Evolutionary conservation across 1,140 invertebrate genomes (phyloP).

Genomic region (Hyposmocoma kahamanoa): DNA sequence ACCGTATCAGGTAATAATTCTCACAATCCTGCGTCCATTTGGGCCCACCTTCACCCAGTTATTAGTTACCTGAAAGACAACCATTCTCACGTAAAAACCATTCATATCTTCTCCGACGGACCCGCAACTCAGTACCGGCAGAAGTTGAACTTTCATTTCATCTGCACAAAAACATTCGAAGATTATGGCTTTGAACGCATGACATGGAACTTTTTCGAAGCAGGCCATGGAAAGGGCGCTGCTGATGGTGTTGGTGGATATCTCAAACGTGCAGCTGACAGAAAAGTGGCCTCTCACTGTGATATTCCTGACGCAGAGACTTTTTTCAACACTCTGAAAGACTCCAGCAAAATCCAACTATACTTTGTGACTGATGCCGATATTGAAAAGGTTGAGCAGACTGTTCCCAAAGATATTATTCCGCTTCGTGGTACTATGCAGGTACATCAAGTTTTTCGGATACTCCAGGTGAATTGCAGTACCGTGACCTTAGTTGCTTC

Average conservation of each 20-base stretch:
- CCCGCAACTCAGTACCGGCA: not conserved
- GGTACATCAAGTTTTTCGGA: too few relatives aligned
- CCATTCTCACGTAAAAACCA: not conserved
- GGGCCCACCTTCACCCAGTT: conserved; percentile 5
- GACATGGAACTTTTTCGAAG: too few relatives aligned
- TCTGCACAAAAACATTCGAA: not conserved
- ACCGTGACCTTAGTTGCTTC: too few relatives aligned
- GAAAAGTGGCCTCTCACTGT: not conserved
- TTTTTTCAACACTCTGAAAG: not conserved
- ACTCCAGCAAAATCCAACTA: not conserved
- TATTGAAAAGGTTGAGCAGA: not conserved
- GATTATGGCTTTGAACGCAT: not conserved
- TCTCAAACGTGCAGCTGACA: not conserved
- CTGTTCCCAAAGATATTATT: not conserved
- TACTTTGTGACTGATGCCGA: not conserved
- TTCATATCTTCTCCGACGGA: conserved; percentile 2
- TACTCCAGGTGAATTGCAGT: too few relatives aligned
- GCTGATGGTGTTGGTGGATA: conserved; percentile 5
- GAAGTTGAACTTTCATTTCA: not conserved
- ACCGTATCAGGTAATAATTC: not conserved
- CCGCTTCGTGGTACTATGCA: too few relatives aligned
- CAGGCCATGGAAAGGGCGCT: conserved; percentile 4
- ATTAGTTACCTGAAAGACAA: not conserved
- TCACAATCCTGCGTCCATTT: conserved; percentile 2
- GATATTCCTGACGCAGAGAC: not conserved